A percentile compares a stretch with the other conserved stretches of the same genome.
Evolutionary conservation across 2,797 vertebrate genomes (phyloP).

Genomic region (Knipowitschia caucasica): DNA sequence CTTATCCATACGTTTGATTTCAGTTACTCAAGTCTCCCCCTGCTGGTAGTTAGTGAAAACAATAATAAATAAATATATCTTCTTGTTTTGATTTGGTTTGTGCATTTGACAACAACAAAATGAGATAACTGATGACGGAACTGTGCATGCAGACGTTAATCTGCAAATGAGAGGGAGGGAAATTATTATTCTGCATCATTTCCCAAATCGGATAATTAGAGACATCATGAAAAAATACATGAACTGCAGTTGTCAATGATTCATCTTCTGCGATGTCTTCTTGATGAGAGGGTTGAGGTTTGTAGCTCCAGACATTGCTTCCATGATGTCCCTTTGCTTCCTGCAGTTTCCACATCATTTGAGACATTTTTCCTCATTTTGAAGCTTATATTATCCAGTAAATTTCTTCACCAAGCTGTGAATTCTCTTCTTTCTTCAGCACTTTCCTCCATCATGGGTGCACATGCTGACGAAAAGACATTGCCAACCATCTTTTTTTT

Average conservation of each 20-base stretch:
- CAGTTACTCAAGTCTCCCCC: neutral
- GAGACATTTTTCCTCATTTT: neutral
- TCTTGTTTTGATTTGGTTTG: neutral
- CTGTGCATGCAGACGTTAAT: too few relatives aligned
- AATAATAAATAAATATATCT: neutral
- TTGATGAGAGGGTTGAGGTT: too few relatives aligned
- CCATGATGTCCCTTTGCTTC: neutral
- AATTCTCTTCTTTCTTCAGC: neutral
- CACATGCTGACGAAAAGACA: neutral
- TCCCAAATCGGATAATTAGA: too few relatives aligned
- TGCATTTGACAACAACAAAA: too few relatives aligned
- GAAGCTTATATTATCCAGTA: neutral
- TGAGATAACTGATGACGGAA: too few relatives aligned
- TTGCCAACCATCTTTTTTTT: neutral
- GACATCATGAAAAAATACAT: too few relatives aligned
- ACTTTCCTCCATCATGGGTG: neutral
- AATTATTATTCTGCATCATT: too few relatives aligned
- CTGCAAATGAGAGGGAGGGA: too few relatives aligned
- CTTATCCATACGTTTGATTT: too few relatives aligned
- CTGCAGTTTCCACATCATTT: neutral
- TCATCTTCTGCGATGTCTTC: too few relatives aligned
- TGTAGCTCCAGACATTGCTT: too few relatives aligned
- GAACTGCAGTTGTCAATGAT: too few relatives aligned
- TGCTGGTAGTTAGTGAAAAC: neutral
- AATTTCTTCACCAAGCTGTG: neutral